Base-by-base conservation (phyloP, 2,888 invertebrate species). In the Acheta domesticus region DNA sequence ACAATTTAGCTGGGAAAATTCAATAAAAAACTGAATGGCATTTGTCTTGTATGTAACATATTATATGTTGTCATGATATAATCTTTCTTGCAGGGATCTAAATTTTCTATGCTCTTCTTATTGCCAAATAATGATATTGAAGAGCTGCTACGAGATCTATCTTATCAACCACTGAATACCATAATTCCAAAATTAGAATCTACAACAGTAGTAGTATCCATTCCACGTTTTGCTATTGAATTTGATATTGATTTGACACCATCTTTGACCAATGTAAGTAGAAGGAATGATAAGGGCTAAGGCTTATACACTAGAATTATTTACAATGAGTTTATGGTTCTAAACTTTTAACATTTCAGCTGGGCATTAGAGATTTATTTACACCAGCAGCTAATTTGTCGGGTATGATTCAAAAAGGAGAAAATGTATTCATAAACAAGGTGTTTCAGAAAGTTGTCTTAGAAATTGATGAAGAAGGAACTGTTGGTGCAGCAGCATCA, bases 381-480 rank as follows among this genome's bases (percentile, higher is more conserved):
- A 85, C 87, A 1, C 82, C 86, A 2, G 86, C 86, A 12, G 89
- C 92, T 0, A 90, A 92, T 83, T 86, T 93, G 0, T 87, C 89
- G 0, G 89, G 89, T 21, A 90, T 92, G 76, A 85, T 89, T 0
- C 86, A 87, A 79, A 74, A 78, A 12, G 77, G 77, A 23, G 82
- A 80, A 12, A 78, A 80, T 16, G 79, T 82, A 16, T 62, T 76
- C n/a, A 87, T 93, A 8, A 89, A 88, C 83, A 89, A 88, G 79
- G 86, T 93, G 16, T 84, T 90, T 76, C 93, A 93, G 84, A 91
- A 91, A 84, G 91, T 92, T 0, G 89, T 89, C 83, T 89, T 93
- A 84, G 88, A 91, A 76, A 91, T 93, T 0, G 91, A 91, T 81
- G 93, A 93, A 85, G 85, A 87, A 21, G 93, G 93, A 76, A 92